Evolutionary conservation across 2,797 vertebrate species (phyloP).

Genomic region (Eidolon dupreanum): DNA sequence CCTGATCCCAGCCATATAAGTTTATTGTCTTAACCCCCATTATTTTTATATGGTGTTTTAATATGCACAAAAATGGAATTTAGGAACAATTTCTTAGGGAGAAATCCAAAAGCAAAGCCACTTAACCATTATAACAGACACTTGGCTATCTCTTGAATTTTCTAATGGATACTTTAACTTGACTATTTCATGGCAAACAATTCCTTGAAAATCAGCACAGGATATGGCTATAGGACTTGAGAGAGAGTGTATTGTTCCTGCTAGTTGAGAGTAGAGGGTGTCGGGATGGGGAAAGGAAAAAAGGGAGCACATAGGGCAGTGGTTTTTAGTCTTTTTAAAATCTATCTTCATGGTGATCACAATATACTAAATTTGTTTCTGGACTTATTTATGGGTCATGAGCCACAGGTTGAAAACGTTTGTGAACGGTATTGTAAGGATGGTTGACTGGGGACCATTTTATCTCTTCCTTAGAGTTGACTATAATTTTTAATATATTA

Average conservation of each 20-base stretch:
- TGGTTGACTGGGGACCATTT: neutral
- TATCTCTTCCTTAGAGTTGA: conserved; percentile 8
- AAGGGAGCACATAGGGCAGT: neutral
- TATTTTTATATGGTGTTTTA: neutral
- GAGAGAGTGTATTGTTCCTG: neutral
- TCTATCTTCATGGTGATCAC: neutral
- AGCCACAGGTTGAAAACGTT: neutral
- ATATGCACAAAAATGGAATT: neutral
- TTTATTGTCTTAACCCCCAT: neutral
- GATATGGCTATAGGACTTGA: neutral
- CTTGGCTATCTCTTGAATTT: conserved; percentile 10
- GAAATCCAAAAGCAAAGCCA: conserved; percentile 1
- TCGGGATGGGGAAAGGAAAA: neutral
- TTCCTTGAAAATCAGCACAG: conserved; percentile 53
- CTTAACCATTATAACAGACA: neutral
- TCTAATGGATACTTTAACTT: conserved; percentile 13
- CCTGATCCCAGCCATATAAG: neutral
- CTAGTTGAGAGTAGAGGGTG: neutral
- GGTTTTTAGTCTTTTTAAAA: neutral
- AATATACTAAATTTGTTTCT: conserved; percentile 29
- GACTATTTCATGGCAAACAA: neutral
- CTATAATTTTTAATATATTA: neutral
- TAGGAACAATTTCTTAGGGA: neutral
- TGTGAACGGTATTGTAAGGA: neutral
- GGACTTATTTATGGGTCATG: neutral